Evolutionary conservation across 2,888 invertebrate genomes (phyloP).

Genomic region (Patella depressa): DNA sequence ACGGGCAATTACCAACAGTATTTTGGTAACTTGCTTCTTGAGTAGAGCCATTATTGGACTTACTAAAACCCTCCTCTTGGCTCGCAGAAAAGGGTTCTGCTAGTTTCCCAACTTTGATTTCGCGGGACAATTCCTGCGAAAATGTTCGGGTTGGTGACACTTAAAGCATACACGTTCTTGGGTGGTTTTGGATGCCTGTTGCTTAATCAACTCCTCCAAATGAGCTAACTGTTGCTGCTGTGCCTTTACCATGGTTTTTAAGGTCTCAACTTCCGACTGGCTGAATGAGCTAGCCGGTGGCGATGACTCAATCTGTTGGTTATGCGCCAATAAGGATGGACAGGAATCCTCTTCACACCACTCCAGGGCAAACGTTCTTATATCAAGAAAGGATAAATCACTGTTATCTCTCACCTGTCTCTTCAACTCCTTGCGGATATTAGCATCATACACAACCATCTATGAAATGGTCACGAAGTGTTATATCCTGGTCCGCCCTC

Average conservation of each 20-base stretch:
- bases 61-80: too few relatives aligned
- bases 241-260: too few relatives aligned
- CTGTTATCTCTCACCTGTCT: not conserved
- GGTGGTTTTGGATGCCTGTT: not conserved
- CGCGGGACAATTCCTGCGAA: not conserved
- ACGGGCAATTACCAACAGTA: not conserved
- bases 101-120: not conserved
- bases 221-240: not conserved
- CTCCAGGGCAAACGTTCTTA: not conserved
- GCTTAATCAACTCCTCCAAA: not conserved
- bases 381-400: not conserved
- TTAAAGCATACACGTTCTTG: not conserved
- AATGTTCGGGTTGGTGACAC: not conserved
- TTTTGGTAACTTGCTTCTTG: not conserved
- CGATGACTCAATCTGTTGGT: too few relatives aligned
- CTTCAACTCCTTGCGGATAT: not conserved
- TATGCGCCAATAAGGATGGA: too few relatives aligned
- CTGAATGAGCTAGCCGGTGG: too few relatives aligned
- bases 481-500: not conserved
- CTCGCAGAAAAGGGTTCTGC: constrained; percentile 2
- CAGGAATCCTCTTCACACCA: not conserved
- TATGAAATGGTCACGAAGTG: not conserved
- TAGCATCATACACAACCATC: not conserved
- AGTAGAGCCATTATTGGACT: not conserved
- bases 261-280: too few relatives aligned